phyloP scores from a whole-genome alignment of 2,888 invertebrate species.

The Sabatieria punctata region DNA sequence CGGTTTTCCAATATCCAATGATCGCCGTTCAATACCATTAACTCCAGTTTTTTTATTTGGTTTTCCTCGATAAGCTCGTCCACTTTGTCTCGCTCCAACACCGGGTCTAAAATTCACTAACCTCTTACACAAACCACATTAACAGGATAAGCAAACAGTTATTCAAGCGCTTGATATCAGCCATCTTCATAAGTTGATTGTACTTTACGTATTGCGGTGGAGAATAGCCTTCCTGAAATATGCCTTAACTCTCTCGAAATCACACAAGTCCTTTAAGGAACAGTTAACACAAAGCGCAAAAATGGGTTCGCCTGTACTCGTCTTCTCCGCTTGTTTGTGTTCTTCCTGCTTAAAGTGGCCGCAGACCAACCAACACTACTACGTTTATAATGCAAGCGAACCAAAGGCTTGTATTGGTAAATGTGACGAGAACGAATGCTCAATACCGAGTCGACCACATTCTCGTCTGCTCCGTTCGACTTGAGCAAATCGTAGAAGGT shows the following conservation, averaged over 20 bases:
- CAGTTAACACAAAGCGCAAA: too few relatives aligned
- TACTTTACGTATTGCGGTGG: not conserved
- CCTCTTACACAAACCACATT: not conserved
- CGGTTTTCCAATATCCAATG: not conserved
- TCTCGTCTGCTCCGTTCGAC: not conserved
- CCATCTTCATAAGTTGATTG: not conserved
- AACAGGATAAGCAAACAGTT: not conserved
- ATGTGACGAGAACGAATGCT: too few relatives aligned
- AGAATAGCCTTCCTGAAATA: not conserved
- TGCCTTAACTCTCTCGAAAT: too few relatives aligned
- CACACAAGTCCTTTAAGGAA: too few relatives aligned
- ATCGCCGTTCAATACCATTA: not conserved
- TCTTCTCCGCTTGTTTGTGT: too few relatives aligned
- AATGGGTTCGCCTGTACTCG: too few relatives aligned
- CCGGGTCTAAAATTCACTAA: not conserved
- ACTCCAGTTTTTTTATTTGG: not conserved
- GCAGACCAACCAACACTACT: too few relatives aligned
- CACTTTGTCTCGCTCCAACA: not conserved
- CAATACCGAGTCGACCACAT: not conserved
- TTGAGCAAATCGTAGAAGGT: not conserved
- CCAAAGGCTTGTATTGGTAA: too few relatives aligned
- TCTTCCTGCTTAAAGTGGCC: too few relatives aligned
- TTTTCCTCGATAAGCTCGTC: not conserved
- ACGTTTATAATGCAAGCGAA: too few relatives aligned
- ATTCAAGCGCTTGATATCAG: not conserved